Conservation (phyloP, 2,113 vertebrate genomes). For the Ardeotis arabs region DNA sequence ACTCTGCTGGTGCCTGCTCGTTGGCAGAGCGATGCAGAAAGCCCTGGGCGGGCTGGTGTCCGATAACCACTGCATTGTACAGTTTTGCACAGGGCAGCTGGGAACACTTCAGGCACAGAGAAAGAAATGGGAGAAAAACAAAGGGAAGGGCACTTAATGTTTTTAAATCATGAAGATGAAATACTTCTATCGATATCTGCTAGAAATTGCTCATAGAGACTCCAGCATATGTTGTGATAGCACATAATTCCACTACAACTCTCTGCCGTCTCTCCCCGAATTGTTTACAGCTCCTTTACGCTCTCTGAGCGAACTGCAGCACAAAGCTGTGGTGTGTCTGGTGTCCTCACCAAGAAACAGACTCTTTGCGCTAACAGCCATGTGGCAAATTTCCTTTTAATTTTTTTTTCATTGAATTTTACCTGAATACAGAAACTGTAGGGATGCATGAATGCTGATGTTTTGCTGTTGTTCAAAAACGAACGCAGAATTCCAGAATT, state of each 20-base stretch:
- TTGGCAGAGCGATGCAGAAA: background rate
- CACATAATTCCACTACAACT: background rate
- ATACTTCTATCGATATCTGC: background rate
- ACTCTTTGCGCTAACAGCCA: background rate
- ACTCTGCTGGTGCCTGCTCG: background rate
- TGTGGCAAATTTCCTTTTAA: background rate
- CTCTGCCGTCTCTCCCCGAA: background rate
- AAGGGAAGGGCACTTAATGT: background rate
- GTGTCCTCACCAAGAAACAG: background rate
- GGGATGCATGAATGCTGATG: background rate
- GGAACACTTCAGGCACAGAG: background rate
- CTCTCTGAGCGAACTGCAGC: background rate
- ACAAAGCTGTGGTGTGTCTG: background rate
- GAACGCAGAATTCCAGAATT: fast-evolving
- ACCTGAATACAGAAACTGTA: background rate
- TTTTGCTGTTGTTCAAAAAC: background rate
- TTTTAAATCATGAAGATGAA: conserved; percentile 11
- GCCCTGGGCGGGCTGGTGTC: fast-evolving
- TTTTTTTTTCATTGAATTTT: background rate
- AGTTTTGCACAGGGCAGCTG: background rate
- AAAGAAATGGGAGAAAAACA: background rate
- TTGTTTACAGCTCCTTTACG: background rate
- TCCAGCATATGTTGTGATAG: background rate
- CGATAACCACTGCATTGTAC: fast-evolving
- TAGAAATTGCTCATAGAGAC: background rate